phyloP scores from a whole-genome alignment of 2,888 invertebrate genomes.

The Macrophya alboannulata region DNA sequence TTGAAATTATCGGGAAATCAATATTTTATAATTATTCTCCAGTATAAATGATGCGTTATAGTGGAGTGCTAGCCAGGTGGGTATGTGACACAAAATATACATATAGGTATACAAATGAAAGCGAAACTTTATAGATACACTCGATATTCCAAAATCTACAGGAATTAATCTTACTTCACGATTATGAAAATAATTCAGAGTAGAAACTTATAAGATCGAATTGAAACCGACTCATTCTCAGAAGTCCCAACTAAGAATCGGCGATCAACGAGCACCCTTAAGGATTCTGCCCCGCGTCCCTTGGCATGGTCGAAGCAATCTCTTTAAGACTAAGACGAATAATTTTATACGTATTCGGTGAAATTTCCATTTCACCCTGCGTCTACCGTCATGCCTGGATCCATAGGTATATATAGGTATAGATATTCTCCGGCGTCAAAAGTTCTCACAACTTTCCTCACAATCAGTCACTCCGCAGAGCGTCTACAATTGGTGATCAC shows the following conservation, averaged over 20 bases:
- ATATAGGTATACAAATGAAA: neutral
- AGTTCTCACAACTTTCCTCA: constrained; percentile 2
- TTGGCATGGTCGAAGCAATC: neutral
- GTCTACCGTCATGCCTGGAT: neutral
- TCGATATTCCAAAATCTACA: neutral
- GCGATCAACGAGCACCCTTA: neutral
- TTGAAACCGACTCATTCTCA: neutral
- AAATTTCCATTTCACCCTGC: neutral
- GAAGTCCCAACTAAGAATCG: neutral
- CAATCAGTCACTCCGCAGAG: neutral
- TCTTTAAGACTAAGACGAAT: too few species aligned
- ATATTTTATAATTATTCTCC: neutral
- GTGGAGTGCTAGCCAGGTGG: neutral
- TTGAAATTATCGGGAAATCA: neutral
- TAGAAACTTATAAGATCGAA: too few species aligned
- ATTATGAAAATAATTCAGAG: neutral
- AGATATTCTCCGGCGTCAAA: neutral
- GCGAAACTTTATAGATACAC: neutral
- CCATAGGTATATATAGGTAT: neutral
- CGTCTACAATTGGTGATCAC: constrained; percentile 20
- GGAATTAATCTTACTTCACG: neutral
- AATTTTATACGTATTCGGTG: too few species aligned
- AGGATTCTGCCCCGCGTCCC: neutral
- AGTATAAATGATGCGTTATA: neutral
- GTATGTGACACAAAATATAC: too few species aligned